Conservation (phyloP, 2,113 vertebrate genomes). For the Tychaedon coryphoeus region DNA sequence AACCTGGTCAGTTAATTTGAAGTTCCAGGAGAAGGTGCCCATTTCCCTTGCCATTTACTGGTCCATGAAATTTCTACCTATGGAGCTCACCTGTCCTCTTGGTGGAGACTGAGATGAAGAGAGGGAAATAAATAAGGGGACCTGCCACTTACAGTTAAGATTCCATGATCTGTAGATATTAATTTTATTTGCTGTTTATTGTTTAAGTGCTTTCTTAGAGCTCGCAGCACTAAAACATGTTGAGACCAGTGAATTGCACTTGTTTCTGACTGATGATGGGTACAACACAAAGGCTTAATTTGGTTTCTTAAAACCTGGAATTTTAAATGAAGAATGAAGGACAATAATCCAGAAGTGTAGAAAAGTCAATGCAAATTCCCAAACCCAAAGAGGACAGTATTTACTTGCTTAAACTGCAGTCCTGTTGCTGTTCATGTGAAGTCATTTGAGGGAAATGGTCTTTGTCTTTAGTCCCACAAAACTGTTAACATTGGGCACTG, state of each 20-base stretch:
- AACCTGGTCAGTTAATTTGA: background rate
- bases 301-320: background rate
- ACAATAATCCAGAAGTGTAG: background rate
- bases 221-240: background rate
- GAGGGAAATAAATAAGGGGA: background rate
- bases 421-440: background rate
- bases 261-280: background rate
- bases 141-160: accelerated
- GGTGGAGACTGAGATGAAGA: background rate
- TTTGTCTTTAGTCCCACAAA: background rate
- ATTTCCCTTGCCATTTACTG: background rate
- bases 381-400: background rate
- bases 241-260: background rate
- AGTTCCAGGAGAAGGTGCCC: background rate
- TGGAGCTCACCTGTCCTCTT: background rate
- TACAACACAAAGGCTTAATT: background rate
- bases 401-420: background rate
- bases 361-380: background rate
- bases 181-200: background rate
- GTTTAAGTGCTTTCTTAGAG: background rate
- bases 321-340: background rate
- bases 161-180: background rate
- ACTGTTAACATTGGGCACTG: background rate
- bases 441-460: background rate
- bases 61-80: background rate